phyloP scores from a whole-genome alignment of 1,140 invertebrate genomes.

The Danaus plexippus region DNA sequence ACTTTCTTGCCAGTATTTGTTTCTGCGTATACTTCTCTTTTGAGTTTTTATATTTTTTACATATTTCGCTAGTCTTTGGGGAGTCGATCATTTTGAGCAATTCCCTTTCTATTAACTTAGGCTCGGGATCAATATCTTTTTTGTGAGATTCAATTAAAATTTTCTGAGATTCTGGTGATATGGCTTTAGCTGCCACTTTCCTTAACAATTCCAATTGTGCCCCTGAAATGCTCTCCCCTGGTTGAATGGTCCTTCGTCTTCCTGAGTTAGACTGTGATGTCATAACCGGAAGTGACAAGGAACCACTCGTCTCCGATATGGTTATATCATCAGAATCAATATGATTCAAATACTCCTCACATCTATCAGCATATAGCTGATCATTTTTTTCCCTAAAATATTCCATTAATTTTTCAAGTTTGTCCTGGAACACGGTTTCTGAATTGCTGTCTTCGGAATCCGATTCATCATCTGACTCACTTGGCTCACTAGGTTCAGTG shows the following conservation, averaged over 20 bases:
- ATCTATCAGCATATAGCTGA: slow-evolving; percentile 73
- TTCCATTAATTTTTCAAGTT: slow-evolving; percentile 79
- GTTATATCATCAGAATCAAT: slow-evolving; percentile 69
- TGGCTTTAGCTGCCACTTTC: slow-evolving; percentile 70
- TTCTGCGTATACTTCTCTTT: slow-evolving; percentile 69
- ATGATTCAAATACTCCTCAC: slow-evolving; percentile 73
- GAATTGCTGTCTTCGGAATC: slow-evolving; percentile 76
- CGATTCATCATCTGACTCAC: slow-evolving; percentile 76
- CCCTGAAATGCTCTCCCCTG: slow-evolving; percentile 72
- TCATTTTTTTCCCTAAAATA: slow-evolving; percentile 81
- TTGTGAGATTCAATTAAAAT: slow-evolving; percentile 70
- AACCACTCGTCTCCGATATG: slow-evolving; percentile 64
- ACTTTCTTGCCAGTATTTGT: slow-evolving; percentile 63
- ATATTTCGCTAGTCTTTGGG: slow-evolving; percentile 63
- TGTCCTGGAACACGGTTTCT: slow-evolving; percentile 76
- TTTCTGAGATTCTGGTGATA: slow-evolving; percentile 70
- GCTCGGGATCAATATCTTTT: slow-evolving; percentile 67
- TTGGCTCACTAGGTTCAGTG: slow-evolving; percentile 69
- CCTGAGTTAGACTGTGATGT: slow-evolving; percentile 65
- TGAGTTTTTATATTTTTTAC: slow-evolving; percentile 68
- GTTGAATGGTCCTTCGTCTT: slow-evolving; percentile 73
- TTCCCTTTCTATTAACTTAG: slow-evolving; percentile 68
- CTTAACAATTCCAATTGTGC: slow-evolving; percentile 72
- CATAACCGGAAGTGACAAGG: slow-evolving; percentile 60
- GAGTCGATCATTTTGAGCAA: slow-evolving; percentile 70